A percentile compares a stretch with the other conserved stretches of the same genome.
Evolutionary conservation across 2,113 vertebrate genomes (phyloP).

Genomic region (Orthonyx spaldingii): DNA sequence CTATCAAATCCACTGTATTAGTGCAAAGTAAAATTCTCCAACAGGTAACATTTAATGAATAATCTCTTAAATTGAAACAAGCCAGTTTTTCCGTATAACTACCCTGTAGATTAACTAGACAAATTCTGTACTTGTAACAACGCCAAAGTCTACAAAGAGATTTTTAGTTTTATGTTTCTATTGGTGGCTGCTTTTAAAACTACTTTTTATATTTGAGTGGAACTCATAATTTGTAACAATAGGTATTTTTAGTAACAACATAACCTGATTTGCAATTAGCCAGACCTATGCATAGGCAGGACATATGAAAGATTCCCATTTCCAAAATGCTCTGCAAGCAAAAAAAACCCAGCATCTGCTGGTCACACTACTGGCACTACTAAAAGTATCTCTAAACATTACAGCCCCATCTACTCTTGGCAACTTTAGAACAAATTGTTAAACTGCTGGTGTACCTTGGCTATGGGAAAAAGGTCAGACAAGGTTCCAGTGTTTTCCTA

Average conservation of each 20-base stretch:
- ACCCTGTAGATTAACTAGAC: neutral
- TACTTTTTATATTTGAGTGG: neutral
- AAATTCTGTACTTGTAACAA: neutral
- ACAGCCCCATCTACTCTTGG: neutral
- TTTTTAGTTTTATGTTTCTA: neutral
- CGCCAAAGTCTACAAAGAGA: neutral
- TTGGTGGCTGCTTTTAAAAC: neutral
- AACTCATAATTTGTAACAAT: neutral
- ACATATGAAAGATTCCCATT: neutral
- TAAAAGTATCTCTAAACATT: neutral
- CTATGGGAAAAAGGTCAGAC: neutral
- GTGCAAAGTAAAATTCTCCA: neutral
- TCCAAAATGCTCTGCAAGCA: neutral
- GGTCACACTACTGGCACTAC: neutral
- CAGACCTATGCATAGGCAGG: neutral
- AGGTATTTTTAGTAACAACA: neutral
- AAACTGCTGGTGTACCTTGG: neutral
- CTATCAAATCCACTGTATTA: neutral
- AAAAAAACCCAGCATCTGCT: neutral
- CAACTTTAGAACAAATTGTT: neutral
- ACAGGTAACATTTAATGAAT: neutral
- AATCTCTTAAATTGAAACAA: neutral
- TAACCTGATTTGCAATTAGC: neutral
- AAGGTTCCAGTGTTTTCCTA: neutral
- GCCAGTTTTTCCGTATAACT: neutral